These are phyloP conservation scores for Drepanosiphum platanoidis DNA, from an alignment of 2,888 invertebrate species.

Conservation along the genomic window DNA sequence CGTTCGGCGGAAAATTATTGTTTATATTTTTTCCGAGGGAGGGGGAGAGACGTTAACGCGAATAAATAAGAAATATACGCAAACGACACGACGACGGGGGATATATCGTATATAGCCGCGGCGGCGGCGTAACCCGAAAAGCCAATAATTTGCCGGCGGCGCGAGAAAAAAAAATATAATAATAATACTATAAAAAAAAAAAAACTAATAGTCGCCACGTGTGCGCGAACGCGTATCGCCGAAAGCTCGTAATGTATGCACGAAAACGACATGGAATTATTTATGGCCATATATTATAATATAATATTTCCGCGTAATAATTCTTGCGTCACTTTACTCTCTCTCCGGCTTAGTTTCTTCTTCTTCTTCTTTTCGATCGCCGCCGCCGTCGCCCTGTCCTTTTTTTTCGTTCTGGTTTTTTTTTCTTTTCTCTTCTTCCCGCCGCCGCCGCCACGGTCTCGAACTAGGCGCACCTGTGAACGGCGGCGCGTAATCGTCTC, in stretches of 20 bases:
- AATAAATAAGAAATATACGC: not conserved
- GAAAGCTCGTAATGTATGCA: not conserved
- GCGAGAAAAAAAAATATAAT: conserved; percentile 10
- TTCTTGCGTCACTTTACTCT: conserved; percentile 28
- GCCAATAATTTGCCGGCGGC: not conserved
- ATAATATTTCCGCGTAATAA: conserved; percentile 43
- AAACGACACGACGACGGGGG: not conserved
- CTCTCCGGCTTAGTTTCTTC: not conserved
- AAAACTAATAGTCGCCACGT: not conserved
- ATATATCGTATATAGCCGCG: not conserved
- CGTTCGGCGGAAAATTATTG: too few relatives aligned
- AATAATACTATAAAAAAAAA: not conserved
- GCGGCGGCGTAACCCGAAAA: not conserved
- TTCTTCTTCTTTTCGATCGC: not conserved
- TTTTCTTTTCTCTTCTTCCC: not conserved
- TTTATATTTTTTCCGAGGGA: too few relatives aligned
- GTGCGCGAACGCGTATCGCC: not conserved
- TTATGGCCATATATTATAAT: conserved; percentile 41
- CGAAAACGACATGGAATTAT: conserved; percentile 44
- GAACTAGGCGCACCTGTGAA: not conserved
- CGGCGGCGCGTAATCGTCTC: not conserved
- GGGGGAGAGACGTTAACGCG: not conserved
- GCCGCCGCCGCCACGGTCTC: too few relatives aligned
- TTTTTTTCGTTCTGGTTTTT: conserved; percentile 3
- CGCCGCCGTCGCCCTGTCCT: not conserved